phyloP scores from a whole-genome alignment of 2,888 invertebrate species.

The Eubasilissa splendida region DNA sequence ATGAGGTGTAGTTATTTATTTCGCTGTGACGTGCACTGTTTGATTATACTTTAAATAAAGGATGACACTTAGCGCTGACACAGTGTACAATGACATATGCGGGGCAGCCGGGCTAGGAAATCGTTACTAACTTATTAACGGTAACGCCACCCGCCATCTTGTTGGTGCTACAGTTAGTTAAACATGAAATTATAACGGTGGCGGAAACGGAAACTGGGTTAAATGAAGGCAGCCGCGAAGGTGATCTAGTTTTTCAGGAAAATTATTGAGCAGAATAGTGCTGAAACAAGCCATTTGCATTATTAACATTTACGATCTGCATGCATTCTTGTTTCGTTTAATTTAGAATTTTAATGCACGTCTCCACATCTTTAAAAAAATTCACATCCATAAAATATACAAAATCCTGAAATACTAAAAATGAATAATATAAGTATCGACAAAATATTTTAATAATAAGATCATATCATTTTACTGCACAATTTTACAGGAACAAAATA shows the following conservation, averaged over 20 bases:
- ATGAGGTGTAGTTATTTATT: neutral
- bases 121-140: conserved; percentile 35
- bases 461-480: too few species aligned
- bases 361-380: too few species aligned
- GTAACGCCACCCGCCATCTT: conserved; percentile 6
- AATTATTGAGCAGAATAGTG: neutral
- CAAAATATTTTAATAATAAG: too few species aligned
- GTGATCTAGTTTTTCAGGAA: neutral
- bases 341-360: too few species aligned
- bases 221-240: neutral
- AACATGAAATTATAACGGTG: conserved; percentile 27
- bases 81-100: neutral
- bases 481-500: too few species aligned
- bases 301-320: too few species aligned
- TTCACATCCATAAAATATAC: too few species aligned
- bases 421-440: too few species aligned
- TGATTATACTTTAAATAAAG: conserved; percentile 21
- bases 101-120: neutral
- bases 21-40: conserved; percentile 2
- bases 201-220: conserved; percentile 11
- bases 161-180: conserved; percentile 1
- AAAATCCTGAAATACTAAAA: too few species aligned
- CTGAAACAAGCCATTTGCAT: too few species aligned
- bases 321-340: too few species aligned
- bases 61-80: neutral